Percentiles rank a stretch among this genome's conserved stretches.
phyloP scores from a whole-genome alignment of 2,888 invertebrate species.

The Aleiodes leptofemur region DNA sequence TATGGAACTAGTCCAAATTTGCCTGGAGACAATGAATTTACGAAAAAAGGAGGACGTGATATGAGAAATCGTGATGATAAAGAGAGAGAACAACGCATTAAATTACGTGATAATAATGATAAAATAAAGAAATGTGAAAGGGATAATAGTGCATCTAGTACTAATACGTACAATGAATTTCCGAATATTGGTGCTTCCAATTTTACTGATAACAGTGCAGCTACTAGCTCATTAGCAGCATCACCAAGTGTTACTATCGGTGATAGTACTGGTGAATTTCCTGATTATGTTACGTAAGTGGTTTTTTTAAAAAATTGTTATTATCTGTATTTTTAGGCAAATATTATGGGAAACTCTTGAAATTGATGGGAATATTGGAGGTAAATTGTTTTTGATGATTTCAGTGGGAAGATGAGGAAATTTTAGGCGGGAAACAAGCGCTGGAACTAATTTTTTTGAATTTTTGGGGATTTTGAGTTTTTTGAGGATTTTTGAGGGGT shows the following conservation, averaged over 20 bases:
- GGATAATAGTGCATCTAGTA: conserved; percentile 37
- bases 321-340: too few species aligned
- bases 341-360: too few species aligned
- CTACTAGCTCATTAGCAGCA: conserved; percentile 34
- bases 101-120: conserved; percentile 53
- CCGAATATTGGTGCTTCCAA: conserved; percentile 50
- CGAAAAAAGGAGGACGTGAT: conserved; percentile 60
- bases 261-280: conserved; percentile 67
- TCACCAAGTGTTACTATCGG: conserved; percentile 56
- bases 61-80: conserved; percentile 48
- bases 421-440: too few species aligned
- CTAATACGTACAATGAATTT: conserved; percentile 51
- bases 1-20: conserved; percentile 53
- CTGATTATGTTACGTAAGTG: conserved; percentile 80
- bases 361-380: too few species aligned
- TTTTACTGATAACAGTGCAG: conserved; percentile 53
- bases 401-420: too few species aligned
- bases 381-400: too few species aligned
- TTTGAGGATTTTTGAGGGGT: too few species aligned
- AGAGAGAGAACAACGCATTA: conserved; percentile 59
- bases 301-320: conserved; percentile 3
- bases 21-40: conserved; percentile 57
- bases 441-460: too few species aligned
- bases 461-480: too few species aligned
- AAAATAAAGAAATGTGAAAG: conserved; percentile 47